Percentiles rank a stretch among this genome's conserved stretches.
These are phyloP conservation scores for Tetragonula clypearis DNA, from an alignment of 1,140 invertebrate species.

Conservation along the genomic window DNA sequence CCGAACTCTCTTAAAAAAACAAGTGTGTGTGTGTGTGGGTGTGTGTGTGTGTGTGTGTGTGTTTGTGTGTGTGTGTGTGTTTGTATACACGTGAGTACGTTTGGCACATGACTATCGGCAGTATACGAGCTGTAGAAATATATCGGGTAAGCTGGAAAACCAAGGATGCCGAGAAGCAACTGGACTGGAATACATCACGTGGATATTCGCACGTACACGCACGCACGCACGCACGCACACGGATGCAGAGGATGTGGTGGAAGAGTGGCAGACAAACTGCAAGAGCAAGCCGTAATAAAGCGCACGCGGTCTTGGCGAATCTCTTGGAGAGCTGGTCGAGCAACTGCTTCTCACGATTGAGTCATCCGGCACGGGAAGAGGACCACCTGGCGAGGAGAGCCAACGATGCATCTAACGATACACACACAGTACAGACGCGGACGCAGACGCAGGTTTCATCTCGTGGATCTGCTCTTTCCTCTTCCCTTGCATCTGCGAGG, in stretches of 20 bases:
- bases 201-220: neutral
- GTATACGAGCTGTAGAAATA: neutral
- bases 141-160: neutral
- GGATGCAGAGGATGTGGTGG: neutral
- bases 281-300: neutral
- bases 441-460: conserved; percentile 47
- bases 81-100: neutral
- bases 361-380: conserved; percentile 76
- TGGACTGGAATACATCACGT: neutral
- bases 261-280: neutral
- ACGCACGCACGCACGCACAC: too few relatives aligned
- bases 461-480: too few relatives aligned
- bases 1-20: too few relatives aligned
- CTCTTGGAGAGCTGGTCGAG: conserved; percentile 64
- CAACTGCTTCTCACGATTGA: conserved; percentile 79
- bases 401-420: conserved; percentile 73
- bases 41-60: too few relatives aligned
- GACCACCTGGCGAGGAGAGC: conserved; percentile 78
- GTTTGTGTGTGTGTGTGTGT: too few relatives aligned
- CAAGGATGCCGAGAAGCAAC: conserved; percentile 1
- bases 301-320: conserved; percentile 34
- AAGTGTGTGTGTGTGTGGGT: too few relatives aligned
- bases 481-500: too few relatives aligned
- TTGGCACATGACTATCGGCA: neutral
- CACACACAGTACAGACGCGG: neutral